Evolutionary conservation across 2,113 vertebrate genomes (phyloP).

Genomic region (Falcunculus frontatus): DNA sequence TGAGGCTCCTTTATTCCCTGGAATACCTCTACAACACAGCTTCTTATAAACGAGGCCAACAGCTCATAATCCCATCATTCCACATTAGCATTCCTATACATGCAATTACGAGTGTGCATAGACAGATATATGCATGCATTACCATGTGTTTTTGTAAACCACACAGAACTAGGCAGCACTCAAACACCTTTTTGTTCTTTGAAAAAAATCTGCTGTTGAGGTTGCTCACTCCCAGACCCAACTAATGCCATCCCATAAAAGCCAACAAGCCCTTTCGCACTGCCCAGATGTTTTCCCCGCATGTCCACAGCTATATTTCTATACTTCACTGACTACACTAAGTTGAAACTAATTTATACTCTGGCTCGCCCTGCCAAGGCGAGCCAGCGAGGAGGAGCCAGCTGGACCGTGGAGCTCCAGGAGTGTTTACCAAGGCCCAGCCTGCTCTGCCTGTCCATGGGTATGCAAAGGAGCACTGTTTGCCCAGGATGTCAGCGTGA

Average conservation of each 20-base stretch:
- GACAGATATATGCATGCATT: not conserved
- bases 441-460: not conserved
- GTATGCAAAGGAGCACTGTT: not conserved
- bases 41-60: not conserved
- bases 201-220: not conserved
- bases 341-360: slow-evolving; percentile 36
- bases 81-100: not conserved
- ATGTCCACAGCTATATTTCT: slow-evolving; percentile 10
- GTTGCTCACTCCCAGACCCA: not conserved
- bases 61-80: not conserved
- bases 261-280: not conserved
- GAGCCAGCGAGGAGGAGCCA: not conserved
- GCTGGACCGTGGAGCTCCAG: not conserved
- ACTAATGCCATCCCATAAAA: not conserved
- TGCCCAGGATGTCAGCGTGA: not conserved
- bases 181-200: not conserved
- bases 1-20: not conserved
- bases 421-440: not conserved
- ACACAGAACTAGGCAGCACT: not conserved
- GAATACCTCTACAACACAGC: not conserved
- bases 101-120: fast-evolving
- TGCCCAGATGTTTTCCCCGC: slow-evolving; percentile 2
- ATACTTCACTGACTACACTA: slow-evolving; percentile 1
- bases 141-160: not conserved
- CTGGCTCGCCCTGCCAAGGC: not conserved